Evolutionary conservation across 1,140 invertebrate species (phyloP).

Genomic region (Zaprionus vittiger): DNA sequence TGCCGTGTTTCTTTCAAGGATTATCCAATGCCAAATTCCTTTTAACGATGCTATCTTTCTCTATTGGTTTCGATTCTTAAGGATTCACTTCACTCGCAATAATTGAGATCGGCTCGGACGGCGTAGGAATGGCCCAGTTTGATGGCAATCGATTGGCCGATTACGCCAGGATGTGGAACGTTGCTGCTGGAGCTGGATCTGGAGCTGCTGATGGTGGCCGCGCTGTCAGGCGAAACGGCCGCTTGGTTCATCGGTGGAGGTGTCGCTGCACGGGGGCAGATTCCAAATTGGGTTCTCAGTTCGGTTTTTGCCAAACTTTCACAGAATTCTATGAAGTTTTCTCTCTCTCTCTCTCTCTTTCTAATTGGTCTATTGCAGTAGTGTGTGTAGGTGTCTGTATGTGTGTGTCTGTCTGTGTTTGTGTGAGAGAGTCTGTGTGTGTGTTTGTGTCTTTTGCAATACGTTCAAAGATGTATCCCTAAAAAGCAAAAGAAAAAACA

Average conservation of each 20-base stretch:
- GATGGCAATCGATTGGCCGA: slow-evolving; percentile 53
- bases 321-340: neutral
- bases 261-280: slow-evolving; percentile 61
- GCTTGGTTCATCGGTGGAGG: slow-evolving; percentile 73
- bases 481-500: slow-evolving; percentile 8
- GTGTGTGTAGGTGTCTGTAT: neutral
- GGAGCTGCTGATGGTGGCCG: slow-evolving; percentile 64
- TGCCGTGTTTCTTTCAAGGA: neutral
- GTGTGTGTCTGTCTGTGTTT: neutral
- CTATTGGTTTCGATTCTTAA: neutral
- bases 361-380: slow-evolving; percentile 10
- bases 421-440: slow-evolving; percentile 2
- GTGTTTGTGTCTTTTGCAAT: slow-evolving; percentile 28
- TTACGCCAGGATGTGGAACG: slow-evolving; percentile 33
- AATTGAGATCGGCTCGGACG: slow-evolving; percentile 77
- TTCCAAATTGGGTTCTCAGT: slow-evolving; percentile 30
- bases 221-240: slow-evolving; percentile 75
- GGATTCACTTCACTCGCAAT: slow-evolving; percentile 50
- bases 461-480: slow-evolving; percentile 60
- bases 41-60: neutral
- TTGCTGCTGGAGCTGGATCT: slow-evolving; percentile 43
- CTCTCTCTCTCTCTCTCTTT: neutral
- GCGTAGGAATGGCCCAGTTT: slow-evolving; percentile 81
- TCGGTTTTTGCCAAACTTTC: slow-evolving; percentile 7
- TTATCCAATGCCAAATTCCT: slow-evolving; percentile 2